Conservation (phyloP, 2,113 vertebrate species). For the Panthera leo region DNA sequence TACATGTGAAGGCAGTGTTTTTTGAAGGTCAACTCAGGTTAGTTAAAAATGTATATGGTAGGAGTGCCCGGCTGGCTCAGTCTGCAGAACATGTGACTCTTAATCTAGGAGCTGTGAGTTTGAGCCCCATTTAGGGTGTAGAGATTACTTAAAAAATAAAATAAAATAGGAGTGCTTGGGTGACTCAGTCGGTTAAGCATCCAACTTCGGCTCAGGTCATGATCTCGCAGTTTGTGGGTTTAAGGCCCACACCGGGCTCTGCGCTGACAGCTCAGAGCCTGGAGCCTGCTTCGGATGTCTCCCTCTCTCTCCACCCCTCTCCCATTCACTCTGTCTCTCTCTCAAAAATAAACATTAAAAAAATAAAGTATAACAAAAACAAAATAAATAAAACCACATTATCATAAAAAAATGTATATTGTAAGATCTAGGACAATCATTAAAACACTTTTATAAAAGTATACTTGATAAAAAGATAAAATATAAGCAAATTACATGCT, state of each 20-base stretch:
- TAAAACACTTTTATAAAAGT: neutral
- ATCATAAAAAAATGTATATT: neutral
- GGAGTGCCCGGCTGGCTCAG: neutral
- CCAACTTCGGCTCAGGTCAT: no score
- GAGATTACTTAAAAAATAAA: neutral
- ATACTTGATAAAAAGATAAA: neutral
- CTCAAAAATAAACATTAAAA: no score
- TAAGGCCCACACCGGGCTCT: no score
- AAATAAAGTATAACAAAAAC: no score
- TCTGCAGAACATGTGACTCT: neutral
- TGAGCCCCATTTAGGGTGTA: neutral
- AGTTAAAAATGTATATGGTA: neutral
- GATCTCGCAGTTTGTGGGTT: no score
- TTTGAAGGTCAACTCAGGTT: neutral
- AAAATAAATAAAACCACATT: neutral
- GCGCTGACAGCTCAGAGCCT: no score
- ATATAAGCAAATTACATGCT: neutral
- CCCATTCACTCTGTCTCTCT: no score
- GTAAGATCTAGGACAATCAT: neutral
- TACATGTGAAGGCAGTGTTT: neutral
- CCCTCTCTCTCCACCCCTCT: no score
- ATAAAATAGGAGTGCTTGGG: no score
- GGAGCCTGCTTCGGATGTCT: no score
- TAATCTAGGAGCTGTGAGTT: neutral
- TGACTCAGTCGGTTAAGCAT: no score